phyloP scores from a whole-genome alignment of 1,140 invertebrate species.

The Cotesia glomerata region DNA sequence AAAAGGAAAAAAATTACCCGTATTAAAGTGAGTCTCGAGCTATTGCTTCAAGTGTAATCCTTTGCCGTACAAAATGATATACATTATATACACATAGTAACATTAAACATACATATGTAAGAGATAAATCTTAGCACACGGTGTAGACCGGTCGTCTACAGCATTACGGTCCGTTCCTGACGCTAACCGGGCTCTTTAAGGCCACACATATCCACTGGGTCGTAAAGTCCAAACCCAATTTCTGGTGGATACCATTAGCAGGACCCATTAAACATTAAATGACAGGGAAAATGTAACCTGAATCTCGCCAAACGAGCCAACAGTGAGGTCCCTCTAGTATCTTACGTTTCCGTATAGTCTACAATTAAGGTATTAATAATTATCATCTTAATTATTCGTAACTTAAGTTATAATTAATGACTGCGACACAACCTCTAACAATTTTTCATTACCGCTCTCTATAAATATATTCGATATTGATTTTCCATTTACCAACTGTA shows the following conservation, averaged over 20 bases:
- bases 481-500: no score
- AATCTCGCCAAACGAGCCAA: conserved; percentile 34
- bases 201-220: conserved; percentile 34
- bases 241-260: conserved; percentile 38
- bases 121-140: conserved; percentile 23
- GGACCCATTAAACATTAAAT: conserved; percentile 40
- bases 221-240: conserved; percentile 41
- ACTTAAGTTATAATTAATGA: no score
- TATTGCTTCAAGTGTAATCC: conserved; percentile 26
- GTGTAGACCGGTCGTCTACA: conserved; percentile 33
- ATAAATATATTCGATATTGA: no score
- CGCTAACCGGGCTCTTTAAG: conserved; percentile 24
- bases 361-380: conserved; percentile 18
- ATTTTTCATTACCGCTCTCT: no score
- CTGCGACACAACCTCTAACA: no score
- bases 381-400: neutral
- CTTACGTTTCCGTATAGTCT: neutral
- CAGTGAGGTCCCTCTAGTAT: neutral
- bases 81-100: neutral
- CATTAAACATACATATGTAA: conserved; percentile 1
- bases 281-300: conserved; percentile 39
- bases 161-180: conserved; percentile 28
- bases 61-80: conserved; percentile 23
- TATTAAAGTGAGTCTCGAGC: conserved; percentile 22
- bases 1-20: neutral